phyloP scores from a whole-genome alignment of 2,113 vertebrate genomes.

The Cranoglanis bouderius region DNA sequence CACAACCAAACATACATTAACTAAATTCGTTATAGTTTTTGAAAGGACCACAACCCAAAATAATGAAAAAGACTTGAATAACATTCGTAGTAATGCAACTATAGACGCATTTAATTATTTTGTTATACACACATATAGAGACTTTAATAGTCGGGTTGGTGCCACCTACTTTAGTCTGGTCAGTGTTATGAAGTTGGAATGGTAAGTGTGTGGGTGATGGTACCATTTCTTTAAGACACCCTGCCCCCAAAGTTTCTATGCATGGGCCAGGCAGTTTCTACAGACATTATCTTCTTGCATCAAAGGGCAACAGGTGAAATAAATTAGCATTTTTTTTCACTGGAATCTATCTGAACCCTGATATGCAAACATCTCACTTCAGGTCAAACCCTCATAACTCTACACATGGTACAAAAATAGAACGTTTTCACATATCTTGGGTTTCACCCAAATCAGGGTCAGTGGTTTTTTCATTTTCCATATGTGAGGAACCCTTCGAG shows the following conservation, averaged over 20 bases:
- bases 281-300: neutral
- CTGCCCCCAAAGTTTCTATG: neutral
- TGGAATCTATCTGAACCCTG: neutral
- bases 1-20: neutral
- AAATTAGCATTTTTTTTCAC: neutral
- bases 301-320: neutral
- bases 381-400: constrained; percentile 4
- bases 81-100: neutral
- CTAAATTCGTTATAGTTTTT: neutral
- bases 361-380: constrained; percentile 18
- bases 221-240: neutral
- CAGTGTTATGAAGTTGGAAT: neutral
- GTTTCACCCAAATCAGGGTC: constrained; percentile 43
- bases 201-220: neutral
- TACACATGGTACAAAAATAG: constrained; percentile 37
- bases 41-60: neutral
- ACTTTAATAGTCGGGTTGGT: neutral
- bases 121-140: neutral
- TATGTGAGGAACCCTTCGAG: constrained; percentile 23
- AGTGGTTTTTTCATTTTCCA: constrained; percentile 39
- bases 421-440: constrained; percentile 21
- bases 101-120: neutral
- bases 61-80: neutral
- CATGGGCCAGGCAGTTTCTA: neutral
- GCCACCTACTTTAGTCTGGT: neutral